phyloP scores from a whole-genome alignment of 2,797 vertebrate genomes.

The Fistularia commersonii region DNA sequence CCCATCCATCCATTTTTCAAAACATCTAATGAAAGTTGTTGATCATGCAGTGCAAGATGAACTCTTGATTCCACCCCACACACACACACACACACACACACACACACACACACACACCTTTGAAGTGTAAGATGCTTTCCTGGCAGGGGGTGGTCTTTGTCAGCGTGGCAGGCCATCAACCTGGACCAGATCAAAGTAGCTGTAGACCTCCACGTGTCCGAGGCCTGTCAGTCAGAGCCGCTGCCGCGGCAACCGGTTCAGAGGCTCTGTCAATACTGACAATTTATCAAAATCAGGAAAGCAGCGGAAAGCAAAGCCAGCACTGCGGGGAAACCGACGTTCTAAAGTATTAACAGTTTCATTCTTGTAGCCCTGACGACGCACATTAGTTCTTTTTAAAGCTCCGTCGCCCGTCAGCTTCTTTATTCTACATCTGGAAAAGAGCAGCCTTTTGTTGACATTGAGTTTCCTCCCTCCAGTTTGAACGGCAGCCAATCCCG shows the following conservation, averaged over 20 bases:
- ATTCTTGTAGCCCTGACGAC: not conserved
- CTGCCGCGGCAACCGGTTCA: not conserved
- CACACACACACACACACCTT: not conserved
- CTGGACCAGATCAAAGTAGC: conserved; percentile 12
- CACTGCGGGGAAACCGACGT: not conserved
- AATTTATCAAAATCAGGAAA: conserved; percentile 5
- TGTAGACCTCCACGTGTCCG: not conserved
- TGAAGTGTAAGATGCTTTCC: conserved; percentile 4
- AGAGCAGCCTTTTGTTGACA: no score
- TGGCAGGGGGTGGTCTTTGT: conserved; percentile 5
- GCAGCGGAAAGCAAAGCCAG: conserved; percentile 1
- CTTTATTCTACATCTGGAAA: no score
- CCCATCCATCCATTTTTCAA: no score
- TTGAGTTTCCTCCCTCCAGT: no score
- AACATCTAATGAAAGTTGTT: no score
- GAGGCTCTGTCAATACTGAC: not conserved
- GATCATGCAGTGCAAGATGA: no score
- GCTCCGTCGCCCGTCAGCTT: no score
- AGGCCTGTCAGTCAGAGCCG: no score
- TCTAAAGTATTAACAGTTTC: not conserved
- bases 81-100: no score
- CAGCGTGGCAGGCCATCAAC: conserved; percentile 7
- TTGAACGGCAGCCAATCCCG: no score
- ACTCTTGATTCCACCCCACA: no score
- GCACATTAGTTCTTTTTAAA: not conserved